A percentile compares a stretch with the other conserved stretches of the same genome.
These are phyloP conservation scores for Hartigia nigra DNA, from an alignment of 2,888 invertebrate genomes.

Conservation along the genomic window DNA sequence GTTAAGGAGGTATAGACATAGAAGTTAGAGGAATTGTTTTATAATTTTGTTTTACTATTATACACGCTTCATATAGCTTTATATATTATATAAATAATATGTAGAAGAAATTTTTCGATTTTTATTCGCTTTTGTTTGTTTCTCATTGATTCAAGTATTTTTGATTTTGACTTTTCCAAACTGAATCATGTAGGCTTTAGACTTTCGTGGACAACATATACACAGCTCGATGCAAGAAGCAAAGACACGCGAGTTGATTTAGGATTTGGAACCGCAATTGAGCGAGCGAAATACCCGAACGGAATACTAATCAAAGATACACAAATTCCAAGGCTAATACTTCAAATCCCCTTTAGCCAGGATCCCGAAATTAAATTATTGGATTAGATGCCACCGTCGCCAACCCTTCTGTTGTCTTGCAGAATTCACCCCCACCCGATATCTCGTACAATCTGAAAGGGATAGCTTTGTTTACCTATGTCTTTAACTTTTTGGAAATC, in stretches of 20 bases:
- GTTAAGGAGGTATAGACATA: constrained; percentile 5
- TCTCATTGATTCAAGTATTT: background rate
- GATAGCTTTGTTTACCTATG: background rate
- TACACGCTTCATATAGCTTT: background rate
- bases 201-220: constrained; percentile 1
- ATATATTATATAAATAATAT: too few relatives aligned
- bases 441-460: background rate
- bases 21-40: background rate
- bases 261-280: constrained; percentile 63
- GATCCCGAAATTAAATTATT: constrained; percentile 65
- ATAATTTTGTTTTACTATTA: background rate
- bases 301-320: constrained; percentile 66
- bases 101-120: background rate
- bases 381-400: constrained; percentile 58
- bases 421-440: background rate
- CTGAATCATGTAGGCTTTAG: background rate
- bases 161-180: background rate
- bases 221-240: constrained; percentile 25
- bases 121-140: background rate
- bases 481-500: background rate
- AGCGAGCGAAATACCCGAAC: constrained; percentile 51
- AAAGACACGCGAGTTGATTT: constrained; percentile 59
- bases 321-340: constrained; percentile 65
- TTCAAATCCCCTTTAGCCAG: constrained; percentile 65
- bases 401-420: constrained; percentile 39